Conservation (phyloP, 2,113 vertebrate species). For the Emydura subglobosa region DNA sequence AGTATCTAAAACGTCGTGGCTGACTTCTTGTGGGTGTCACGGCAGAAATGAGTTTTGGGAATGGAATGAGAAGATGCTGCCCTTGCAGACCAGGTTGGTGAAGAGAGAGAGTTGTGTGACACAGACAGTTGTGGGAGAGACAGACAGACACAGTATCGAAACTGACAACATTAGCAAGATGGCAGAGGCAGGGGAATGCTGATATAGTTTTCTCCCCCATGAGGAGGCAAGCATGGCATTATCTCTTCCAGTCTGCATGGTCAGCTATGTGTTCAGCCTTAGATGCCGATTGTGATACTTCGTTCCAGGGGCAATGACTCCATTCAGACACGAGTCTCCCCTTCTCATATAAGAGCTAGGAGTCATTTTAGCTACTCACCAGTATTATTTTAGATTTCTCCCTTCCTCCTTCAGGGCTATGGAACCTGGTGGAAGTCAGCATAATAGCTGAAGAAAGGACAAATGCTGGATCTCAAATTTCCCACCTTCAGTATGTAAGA, state of each 20-base stretch:
- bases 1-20: background rate
- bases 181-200: background rate
- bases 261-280: background rate
- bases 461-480: background rate
- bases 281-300: rapidly evolving
- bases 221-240: background rate
- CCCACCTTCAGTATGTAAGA: background rate
- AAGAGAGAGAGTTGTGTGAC: background rate
- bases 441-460: background rate
- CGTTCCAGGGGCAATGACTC: background rate
- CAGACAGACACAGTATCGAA: background rate
- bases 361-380: background rate
- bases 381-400: background rate
- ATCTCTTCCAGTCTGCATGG: background rate
- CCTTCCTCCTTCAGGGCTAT: background rate
- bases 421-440: background rate
- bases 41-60: background rate
- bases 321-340: background rate
- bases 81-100: background rate
- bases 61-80: background rate
- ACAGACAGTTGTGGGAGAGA: no score
- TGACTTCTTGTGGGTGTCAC: background rate
- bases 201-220: background rate
- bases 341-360: background rate
- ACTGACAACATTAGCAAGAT: background rate